A percentile compares a stretch with the other conserved stretches of the same genome.
phyloP scores from a whole-genome alignment of 2,113 vertebrate species.

The Rhodinocichla rosea region DNA sequence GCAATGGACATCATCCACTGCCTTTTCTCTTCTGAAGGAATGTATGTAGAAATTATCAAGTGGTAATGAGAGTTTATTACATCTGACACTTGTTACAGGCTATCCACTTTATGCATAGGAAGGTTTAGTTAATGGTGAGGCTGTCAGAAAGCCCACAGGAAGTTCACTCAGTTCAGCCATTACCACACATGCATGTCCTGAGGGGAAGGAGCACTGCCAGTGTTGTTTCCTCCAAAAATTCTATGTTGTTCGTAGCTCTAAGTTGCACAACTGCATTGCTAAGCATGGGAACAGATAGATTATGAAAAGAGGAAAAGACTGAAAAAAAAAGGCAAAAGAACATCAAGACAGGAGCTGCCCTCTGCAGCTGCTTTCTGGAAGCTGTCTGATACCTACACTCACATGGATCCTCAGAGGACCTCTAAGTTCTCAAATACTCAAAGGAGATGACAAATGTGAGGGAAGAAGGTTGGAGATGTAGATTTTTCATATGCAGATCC shows the following conservation, averaged over 20 bases:
- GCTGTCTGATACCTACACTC: background rate
- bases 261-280: background rate
- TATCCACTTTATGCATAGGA: background rate
- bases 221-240: background rate
- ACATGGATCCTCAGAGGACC: background rate
- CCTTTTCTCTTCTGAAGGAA: background rate
- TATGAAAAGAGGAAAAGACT: background rate
- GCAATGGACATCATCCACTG: background rate
- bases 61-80: background rate
- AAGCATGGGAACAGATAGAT: background rate
- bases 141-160: background rate
- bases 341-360: background rate
- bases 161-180: background rate
- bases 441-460: background rate
- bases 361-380: background rate
- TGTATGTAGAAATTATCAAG: background rate
- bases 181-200: background rate
- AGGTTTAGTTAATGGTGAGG: background rate
- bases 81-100: background rate
- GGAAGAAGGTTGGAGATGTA: background rate
- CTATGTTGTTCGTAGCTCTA: background rate
- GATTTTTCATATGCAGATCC: background rate
- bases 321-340: background rate
- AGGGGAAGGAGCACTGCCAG: background rate
- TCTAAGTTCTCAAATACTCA: background rate